A percentile compares a stretch with the other conserved stretches of the same genome.
Evolutionary conservation across 2,797 vertebrate species (phyloP).

Genomic region (Avahi laniger): DNA sequence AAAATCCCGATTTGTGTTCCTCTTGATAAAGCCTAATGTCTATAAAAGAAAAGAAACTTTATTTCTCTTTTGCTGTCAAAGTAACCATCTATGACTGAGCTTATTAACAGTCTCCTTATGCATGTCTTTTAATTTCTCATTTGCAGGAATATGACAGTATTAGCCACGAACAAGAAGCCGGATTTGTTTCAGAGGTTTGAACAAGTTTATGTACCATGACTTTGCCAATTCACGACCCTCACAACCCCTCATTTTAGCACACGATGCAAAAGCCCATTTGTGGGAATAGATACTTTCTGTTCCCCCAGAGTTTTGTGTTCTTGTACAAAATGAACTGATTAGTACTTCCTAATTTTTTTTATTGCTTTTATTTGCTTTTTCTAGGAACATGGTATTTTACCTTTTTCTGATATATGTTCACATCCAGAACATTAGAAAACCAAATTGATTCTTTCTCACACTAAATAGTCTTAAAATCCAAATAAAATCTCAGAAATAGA

Average conservation of each 20-base stretch:
- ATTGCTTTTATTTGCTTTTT: neutral
- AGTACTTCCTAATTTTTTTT: neutral
- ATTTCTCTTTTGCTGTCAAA: neutral
- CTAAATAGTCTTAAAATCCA: neutral
- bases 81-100: neutral
- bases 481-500: neutral
- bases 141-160: neutral
- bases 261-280: neutral
- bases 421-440: neutral
- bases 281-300: neutral
- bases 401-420: neutral
- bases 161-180: neutral
- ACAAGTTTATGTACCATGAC: neutral
- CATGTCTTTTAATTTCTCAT: neutral
- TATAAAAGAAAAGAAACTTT: neutral
- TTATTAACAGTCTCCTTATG: neutral
- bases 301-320: neutral
- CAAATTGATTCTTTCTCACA: neutral
- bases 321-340: neutral
- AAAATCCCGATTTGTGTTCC: slow-evolving; percentile 6
- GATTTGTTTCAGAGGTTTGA: slow-evolving; percentile 7
- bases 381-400: neutral
- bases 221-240: neutral
- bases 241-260: neutral
- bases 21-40: neutral